These are phyloP conservation scores for chimpanzee (Pan troglodytes) DNA, from an alignment of 2,113 vertebrate species.

Conservation along the genomic window NHGRI_mPanTro3-v2.1_pri NC_072402.2:162350501-162351000, in stretches of 20 bases:
- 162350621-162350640: background rate
- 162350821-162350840: background rate
- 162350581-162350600: background rate
- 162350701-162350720: background rate
- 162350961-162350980: background rate
- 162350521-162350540: background rate
- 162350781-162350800: background rate
- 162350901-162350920: background rate
- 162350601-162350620: background rate
- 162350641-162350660: background rate
- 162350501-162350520: background rate
- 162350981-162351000: background rate
- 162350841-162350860: background rate
- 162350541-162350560: background rate
- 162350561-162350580: background rate
- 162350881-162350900: background rate
- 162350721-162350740: background rate
- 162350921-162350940: background rate
- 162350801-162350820: background rate
- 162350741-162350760: background rate
- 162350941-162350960: background rate
- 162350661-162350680: background rate
- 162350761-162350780: background rate
- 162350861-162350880: background rate
- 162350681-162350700: background rate